These are phyloP conservation scores for Ischnura elegans DNA, from an alignment of 2,888 invertebrate species.

Conservation along the genomic window DNA sequence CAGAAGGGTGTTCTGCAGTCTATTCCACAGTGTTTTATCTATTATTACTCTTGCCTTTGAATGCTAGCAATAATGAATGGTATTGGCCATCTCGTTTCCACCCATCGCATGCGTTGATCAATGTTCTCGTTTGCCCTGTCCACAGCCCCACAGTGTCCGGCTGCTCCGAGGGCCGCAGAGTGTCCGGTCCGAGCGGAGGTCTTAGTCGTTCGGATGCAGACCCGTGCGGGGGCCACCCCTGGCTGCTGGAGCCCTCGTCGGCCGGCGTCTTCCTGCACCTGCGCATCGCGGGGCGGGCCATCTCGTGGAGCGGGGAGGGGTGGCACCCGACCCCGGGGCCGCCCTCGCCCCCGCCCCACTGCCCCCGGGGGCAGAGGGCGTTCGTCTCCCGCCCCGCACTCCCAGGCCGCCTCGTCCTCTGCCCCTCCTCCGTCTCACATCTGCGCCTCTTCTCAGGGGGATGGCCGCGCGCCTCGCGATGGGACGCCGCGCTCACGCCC, in stretches of 20 bases:
- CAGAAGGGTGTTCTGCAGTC: too few species aligned
- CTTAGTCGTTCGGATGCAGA: slow-evolving; percentile 46
- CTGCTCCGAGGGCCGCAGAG: slow-evolving; percentile 42
- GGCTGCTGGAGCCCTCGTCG: slow-evolving; percentile 57
- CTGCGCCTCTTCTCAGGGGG: slow-evolving; percentile 72
- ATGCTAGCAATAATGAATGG: too few species aligned
- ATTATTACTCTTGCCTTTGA: too few species aligned
- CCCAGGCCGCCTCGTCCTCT: slow-evolving; percentile 42
- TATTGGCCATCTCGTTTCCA: too few species aligned
- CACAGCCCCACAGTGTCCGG: neutral
- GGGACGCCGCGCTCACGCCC: slow-evolving; percentile 73
- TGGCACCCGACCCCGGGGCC: slow-evolving; percentile 36
- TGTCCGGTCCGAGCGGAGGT: slow-evolving; percentile 40
- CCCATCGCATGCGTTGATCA: too few species aligned
- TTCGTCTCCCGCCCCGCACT: slow-evolving; percentile 42
- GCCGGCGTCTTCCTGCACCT: slow-evolving; percentile 51
- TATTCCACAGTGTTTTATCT: too few species aligned
- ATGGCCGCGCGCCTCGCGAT: slow-evolving; percentile 75
- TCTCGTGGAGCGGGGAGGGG: slow-evolving; percentile 36
- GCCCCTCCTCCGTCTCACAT: slow-evolving; percentile 52
- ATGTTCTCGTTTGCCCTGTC: too few species aligned
- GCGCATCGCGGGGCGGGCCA: slow-evolving; percentile 41
- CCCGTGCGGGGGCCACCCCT: slow-evolving; percentile 45
- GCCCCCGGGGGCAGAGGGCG: slow-evolving; percentile 52
- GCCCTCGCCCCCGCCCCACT: slow-evolving; percentile 41